Evolutionary conservation across 2,888 invertebrate species (phyloP).

Genomic region (Dynastes grantii): DNA sequence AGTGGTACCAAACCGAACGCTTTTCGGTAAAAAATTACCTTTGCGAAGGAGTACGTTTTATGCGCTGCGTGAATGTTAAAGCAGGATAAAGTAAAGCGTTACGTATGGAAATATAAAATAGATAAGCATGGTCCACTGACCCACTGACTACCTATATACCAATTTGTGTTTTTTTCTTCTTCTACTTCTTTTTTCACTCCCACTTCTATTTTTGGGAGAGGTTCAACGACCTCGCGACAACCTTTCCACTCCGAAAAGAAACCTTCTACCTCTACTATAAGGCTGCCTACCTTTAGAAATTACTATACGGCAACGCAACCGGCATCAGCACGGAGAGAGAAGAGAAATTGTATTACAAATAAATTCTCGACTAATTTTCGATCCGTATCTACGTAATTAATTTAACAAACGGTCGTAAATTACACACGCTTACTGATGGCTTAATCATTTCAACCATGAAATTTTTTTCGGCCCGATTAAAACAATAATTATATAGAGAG

Average conservation of each 20-base stretch:
- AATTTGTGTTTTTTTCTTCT: conserved; percentile 57
- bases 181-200: conserved; percentile 55
- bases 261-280: conserved; percentile 4
- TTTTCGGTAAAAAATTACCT: conserved; percentile 37
- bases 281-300: conserved; percentile 37
- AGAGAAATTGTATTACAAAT: conserved; percentile 50
- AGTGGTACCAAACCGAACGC: conserved; percentile 38
- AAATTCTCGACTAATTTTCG: conserved; percentile 41
- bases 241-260: conserved; percentile 52
- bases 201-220: conserved; percentile 56
- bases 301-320: conserved; percentile 22
- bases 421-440: conserved; percentile 31
- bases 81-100: conserved; percentile 54
- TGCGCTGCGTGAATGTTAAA: conserved; percentile 45
- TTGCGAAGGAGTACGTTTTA: conserved; percentile 48
- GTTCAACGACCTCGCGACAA: conserved; percentile 55
- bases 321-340: neutral
- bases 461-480: neutral
- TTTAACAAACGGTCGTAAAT: conserved; percentile 43
- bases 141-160: conserved; percentile 58
- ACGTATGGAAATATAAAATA: conserved; percentile 59
- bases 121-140: conserved; percentile 59
- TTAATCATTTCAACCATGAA: conserved; percentile 28
- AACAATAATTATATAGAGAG: conserved; percentile 1
- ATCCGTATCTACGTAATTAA: conserved; percentile 39